These are phyloP conservation scores for Morinoia aosen DNA, from an alignment of 2,888 invertebrate species.

Conservation along the genomic window DNA sequence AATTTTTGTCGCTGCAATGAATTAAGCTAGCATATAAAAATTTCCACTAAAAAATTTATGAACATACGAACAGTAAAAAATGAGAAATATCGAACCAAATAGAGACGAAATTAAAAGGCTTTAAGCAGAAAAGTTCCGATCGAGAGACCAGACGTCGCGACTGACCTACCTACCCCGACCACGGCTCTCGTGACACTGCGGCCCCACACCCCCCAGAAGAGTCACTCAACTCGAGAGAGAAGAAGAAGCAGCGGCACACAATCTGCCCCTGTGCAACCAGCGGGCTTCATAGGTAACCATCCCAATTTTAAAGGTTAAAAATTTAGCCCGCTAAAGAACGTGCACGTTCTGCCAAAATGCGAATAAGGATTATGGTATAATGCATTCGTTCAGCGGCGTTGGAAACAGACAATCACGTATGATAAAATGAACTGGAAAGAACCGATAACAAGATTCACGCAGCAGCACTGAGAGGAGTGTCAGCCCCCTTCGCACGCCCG, in stretches of 20 bases:
- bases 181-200: conserved; percentile 44
- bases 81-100: not conserved
- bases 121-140: conserved; percentile 7
- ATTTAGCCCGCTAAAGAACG: not conserved
- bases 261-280: conserved; percentile 44
- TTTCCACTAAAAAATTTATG: not conserved
- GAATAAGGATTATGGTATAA: not conserved
- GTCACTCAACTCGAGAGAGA: conserved; percentile 51
- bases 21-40: not conserved
- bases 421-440: not conserved
- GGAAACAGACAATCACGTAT: not conserved
- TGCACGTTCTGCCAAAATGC: not conserved
- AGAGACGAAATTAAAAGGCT: not conserved
- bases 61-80: not conserved
- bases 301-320: conserved; percentile 21
- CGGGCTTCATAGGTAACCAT: conserved; percentile 49
- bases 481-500: conserved; percentile 26
- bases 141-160: not conserved
- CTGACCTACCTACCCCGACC: conserved; percentile 25
- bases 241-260: conserved; percentile 51
- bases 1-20: not conserved
- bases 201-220: conserved; percentile 45
- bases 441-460: conserved; percentile 36
- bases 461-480: conserved; percentile 48
- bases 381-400: not conserved